These are phyloP conservation scores for Ataeniobius toweri DNA, from an alignment of 2,797 vertebrate species.

Conservation along the genomic window DNA sequence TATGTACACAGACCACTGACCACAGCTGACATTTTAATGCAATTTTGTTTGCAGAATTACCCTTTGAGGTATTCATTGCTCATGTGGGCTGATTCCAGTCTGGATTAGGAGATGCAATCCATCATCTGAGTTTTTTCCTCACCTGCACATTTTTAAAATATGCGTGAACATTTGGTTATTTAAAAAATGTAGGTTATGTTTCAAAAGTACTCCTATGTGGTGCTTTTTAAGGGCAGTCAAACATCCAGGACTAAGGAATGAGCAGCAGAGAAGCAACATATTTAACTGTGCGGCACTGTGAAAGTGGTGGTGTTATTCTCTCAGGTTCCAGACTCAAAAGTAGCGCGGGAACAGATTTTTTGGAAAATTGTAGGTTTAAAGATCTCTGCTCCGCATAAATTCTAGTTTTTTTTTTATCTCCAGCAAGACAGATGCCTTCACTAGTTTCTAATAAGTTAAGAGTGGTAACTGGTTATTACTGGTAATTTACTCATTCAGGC, in stretches of 20 bases:
- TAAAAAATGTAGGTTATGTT: not conserved
- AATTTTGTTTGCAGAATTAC: slow-evolving; percentile 22
- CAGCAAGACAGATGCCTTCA: too few relatives aligned
- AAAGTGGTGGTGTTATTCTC: not conserved
- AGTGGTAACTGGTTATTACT: too few relatives aligned
- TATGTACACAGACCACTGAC: slow-evolving; percentile 26
- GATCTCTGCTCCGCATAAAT: too few relatives aligned
- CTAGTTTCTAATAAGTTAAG: too few relatives aligned
- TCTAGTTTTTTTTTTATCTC: too few relatives aligned
- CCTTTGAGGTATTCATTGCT: slow-evolving; percentile 9
- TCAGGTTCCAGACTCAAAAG: slow-evolving; percentile 6
- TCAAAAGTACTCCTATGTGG: slow-evolving; percentile 13
- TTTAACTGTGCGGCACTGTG: not conserved
- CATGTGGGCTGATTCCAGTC: not conserved
- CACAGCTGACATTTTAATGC: slow-evolving; percentile 15
- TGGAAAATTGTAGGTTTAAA: not conserved
- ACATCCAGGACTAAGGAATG: not conserved
- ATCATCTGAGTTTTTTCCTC: slow-evolving; percentile 17
- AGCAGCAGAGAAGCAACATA: not conserved
- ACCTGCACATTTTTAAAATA: slow-evolving; percentile 13
- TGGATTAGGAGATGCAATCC: slow-evolving; percentile 28
- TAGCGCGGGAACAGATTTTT: not conserved
- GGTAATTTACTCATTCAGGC: too few relatives aligned
- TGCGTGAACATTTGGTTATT: slow-evolving; percentile 12
- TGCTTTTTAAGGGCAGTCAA: slow-evolving; percentile 19